Evolutionary conservation across 2,888 invertebrate species (phyloP), one percentile per base, ranked within the genome.

Genomic region (Aphelenchoides bicaudatus): DNA sequence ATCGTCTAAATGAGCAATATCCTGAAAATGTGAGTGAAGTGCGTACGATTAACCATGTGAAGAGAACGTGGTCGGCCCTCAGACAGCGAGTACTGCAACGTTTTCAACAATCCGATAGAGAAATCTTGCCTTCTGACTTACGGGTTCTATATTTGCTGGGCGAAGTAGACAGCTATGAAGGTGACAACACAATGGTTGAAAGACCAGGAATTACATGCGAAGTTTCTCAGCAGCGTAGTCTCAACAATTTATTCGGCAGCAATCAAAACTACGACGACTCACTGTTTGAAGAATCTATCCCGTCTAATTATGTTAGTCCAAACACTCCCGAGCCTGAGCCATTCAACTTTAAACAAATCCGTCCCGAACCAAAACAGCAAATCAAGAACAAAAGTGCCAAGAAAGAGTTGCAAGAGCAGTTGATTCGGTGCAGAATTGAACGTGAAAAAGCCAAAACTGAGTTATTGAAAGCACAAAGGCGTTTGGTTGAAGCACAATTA

Each of bases 371-470:
- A n/a, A n/a, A n/a, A n/a, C n/a, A n/a, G n/a, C n/a, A n/a, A n/a
- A n/a, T n/a, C n/a, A n/a, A n/a, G n/a, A n/a, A n/a, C n/a, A n/a
- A n/a, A n/a, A n/a, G n/a, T n/a, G n/a, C n/a, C 16, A 29, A 51
- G 13, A 2, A 19, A 6, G 52, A 51, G 28, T 29, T 51, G 37
- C 10, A 37, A 30, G 38, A 51, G 16, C 19, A 19, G 39, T 29
- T 51, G 31, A 16, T 51, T 19, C 13, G 37, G 10, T 51, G 52
- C 52, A 31, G 39, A 29, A 51, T 51, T 39, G 52, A 51, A 4
- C 51, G 52, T 13, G 52, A 51, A 51, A 51, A 51, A 29, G 52
- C 52, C 1, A 37, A 51, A 19, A 51, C 52, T 19, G 52, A 51
- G 28, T 39, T 51, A 2, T 29, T 51, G 48, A 51, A 51, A 37